phyloP scores from a whole-genome alignment of 2,113 vertebrate species.

The Aepyceros melampus region DNA sequence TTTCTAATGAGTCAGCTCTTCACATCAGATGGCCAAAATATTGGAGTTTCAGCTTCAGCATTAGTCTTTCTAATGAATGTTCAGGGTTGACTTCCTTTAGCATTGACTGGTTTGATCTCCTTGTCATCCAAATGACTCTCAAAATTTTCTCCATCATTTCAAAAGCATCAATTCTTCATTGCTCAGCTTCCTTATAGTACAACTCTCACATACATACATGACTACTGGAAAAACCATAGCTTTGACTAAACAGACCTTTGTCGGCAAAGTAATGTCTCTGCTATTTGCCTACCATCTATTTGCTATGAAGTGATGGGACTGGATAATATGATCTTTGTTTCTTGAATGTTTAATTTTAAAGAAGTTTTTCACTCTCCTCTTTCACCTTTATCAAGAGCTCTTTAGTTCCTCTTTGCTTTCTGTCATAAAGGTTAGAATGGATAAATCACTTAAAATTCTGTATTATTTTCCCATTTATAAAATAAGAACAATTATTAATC shows the following conservation, averaged over 20 bases:
- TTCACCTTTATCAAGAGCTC: neutral
- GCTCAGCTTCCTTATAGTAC: no score
- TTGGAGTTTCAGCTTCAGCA: neutral
- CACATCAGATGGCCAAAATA: neutral
- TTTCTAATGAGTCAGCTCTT: neutral
- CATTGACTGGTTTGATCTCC: no score
- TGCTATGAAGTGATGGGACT: neutral
- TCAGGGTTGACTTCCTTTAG: neutral
- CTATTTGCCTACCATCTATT: neutral
- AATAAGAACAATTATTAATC: neutral
- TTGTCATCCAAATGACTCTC: no score
- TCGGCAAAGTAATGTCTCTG: no score
- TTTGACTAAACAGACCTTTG: no score
- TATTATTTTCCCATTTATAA: conserved; percentile 3
- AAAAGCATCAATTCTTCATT: no score
- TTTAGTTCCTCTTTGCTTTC: neutral
- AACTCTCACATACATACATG: no score
- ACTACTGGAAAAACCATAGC: no score
- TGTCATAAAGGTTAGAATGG: neutral
- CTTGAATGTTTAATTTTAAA: neutral
- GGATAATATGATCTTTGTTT: neutral
- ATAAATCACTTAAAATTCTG: neutral
- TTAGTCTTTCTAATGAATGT: neutral
- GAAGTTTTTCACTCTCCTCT: neutral
- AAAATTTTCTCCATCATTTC: neutral